Conservation (phyloP, 2,888 invertebrate genomes). For the Elegia similella region DNA sequence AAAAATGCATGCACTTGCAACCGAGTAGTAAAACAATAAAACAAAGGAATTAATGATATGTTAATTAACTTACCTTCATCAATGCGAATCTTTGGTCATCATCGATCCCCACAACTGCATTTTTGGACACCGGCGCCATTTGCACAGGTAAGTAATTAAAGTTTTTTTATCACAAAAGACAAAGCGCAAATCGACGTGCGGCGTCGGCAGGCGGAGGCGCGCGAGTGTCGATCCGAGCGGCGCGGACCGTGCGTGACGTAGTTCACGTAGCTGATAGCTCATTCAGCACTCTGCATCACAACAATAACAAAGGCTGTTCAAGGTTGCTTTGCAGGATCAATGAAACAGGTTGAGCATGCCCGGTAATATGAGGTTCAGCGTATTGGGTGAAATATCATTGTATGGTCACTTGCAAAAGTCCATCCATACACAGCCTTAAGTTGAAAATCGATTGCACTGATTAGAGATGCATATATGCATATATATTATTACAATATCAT, state of each 20-base stretch:
- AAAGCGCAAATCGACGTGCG: constrained; percentile 24
- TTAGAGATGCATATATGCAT: no score
- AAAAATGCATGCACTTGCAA: constrained; percentile 3
- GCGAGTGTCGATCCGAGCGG: constrained; percentile 36
- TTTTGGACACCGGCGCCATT: constrained; percentile 70
- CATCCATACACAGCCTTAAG: no score
- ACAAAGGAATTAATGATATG: not conserved
- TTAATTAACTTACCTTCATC: constrained; percentile 84
- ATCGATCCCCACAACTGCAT: constrained; percentile 78
- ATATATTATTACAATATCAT: no score
- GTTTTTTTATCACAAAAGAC: constrained; percentile 17
- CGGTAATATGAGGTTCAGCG: no score
- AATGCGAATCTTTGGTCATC: constrained; percentile 89
- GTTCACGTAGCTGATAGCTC: not conserved
- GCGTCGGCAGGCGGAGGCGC: constrained; percentile 28
- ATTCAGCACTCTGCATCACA: not conserved
- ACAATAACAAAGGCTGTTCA: not conserved
- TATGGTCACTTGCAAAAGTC: no score
- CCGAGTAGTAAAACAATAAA: not conserved
- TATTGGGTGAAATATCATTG: no score
- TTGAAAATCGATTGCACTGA: no score
- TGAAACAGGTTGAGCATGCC: not conserved
- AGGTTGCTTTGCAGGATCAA: not conserved
- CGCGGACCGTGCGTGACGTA: not conserved
- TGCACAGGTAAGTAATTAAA: constrained; percentile 29